Conservation (phyloP, 1,140 invertebrate species). For the Branchinecta lindahli region DNA sequence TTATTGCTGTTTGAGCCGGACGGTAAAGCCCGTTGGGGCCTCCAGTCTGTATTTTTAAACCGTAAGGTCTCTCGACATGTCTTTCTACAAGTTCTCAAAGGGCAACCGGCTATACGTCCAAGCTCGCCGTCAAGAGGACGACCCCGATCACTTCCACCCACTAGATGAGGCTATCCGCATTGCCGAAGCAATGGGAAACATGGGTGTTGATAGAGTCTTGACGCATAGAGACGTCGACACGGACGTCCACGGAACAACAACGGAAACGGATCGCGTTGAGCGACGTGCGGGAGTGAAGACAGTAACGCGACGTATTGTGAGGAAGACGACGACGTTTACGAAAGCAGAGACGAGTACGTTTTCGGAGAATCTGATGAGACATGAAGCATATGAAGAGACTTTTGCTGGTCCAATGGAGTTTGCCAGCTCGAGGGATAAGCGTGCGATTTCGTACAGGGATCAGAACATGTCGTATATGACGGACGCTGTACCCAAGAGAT, state of each 20-base stretch:
- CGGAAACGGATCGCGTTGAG: conserved; percentile 52
- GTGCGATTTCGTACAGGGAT: not conserved
- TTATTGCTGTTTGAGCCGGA: too few species aligned
- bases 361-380: conserved; percentile 44
- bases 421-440: conserved; percentile 13
- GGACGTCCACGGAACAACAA: conserved; percentile 49
- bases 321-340: conserved; percentile 76
- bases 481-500: not conserved
- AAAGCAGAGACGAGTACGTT: conserved; percentile 63
- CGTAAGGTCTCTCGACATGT: conserved; percentile 21
- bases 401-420: conserved; percentile 17
- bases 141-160: conserved; percentile 36
- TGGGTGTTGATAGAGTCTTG: conserved; percentile 49
- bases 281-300: conserved; percentile 35
- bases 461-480: not conserved
- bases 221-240: conserved; percentile 65
- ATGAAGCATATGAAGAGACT: conserved; percentile 20
- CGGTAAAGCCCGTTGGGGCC: too few species aligned
- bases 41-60: too few species aligned
- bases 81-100: conserved; percentile 32
- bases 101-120: conserved; percentile 57
- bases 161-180: conserved; percentile 22
- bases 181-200: conserved; percentile 17
- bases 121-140: conserved; percentile 48
- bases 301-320: conserved; percentile 68